A percentile compares a stretch with the other conserved stretches of the same genome.
phyloP scores from a whole-genome alignment of 1,140 invertebrate species.

The Elymnias hypermnestra region DNA sequence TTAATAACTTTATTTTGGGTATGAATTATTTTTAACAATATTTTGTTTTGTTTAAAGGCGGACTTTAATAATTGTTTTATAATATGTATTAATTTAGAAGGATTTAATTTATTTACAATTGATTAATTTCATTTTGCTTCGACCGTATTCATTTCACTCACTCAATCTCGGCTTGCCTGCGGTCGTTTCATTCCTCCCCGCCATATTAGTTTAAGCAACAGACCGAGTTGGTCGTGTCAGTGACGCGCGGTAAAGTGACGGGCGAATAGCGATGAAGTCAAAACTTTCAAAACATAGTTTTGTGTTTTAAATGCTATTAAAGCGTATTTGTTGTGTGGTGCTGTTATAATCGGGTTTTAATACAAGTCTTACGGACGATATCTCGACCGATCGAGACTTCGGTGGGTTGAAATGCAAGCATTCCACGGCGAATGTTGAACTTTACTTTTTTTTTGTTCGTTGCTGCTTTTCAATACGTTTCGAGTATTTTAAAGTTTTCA shows the following conservation, averaged over 20 bases:
- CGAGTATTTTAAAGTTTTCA: slow-evolving; percentile 35
- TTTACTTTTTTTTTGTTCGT: slow-evolving; percentile 56
- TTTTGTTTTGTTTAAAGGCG: too few relatives aligned
- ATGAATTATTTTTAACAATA: too few relatives aligned
- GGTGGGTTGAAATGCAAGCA: slow-evolving; percentile 64
- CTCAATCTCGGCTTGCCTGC: slow-evolving; percentile 13
- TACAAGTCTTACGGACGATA: slow-evolving; percentile 21
- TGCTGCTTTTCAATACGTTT: slow-evolving; percentile 62
- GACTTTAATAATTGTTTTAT: too few relatives aligned
- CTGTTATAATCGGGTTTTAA: slow-evolving; percentile 22
- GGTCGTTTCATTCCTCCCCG: slow-evolving; percentile 33
- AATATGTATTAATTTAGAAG: too few relatives aligned
- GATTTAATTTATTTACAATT: too few relatives aligned
- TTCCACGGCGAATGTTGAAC: slow-evolving; percentile 71
- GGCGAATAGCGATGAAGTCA: slow-evolving; percentile 49
- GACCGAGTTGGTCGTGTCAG: slow-evolving; percentile 30
- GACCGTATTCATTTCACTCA: slow-evolving; percentile 11
- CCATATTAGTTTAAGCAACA: slow-evolving; percentile 57
- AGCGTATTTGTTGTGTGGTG: slow-evolving; percentile 38
- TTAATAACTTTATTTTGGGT: too few relatives aligned
- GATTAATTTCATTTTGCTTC: too few relatives aligned
- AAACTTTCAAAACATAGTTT: slow-evolving; percentile 47
- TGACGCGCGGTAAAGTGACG: slow-evolving; percentile 51
- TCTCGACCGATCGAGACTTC: slow-evolving; percentile 27
- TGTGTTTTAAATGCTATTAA: slow-evolving; percentile 28